These are phyloP conservation scores for Lobophora halterata DNA, from an alignment of 2,888 invertebrate genomes.

Conservation along the genomic window DNA sequence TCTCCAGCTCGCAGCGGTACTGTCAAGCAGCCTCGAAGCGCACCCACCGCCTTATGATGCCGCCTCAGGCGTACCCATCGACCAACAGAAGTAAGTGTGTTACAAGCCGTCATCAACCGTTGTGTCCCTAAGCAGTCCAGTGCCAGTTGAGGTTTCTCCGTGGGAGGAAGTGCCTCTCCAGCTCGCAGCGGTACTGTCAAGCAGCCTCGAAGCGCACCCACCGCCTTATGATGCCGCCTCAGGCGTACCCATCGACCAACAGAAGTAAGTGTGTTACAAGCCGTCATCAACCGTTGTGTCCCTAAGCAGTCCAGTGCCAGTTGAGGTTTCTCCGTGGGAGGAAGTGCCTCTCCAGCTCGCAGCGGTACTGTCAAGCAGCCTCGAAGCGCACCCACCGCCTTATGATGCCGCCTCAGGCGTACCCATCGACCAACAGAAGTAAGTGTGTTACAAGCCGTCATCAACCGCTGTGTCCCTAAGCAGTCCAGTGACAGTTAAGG, in stretches of 20 bases:
- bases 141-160: conserved; percentile 48
- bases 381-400: conserved; percentile 84
- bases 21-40: conserved; percentile 76
- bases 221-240: conserved; percentile 93
- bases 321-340: conserved; percentile 81
- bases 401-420: conserved; percentile 93
- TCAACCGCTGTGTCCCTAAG: too few relatives aligned
- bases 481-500: conserved; percentile 24
- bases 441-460: too few relatives aligned
- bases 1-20: conserved; percentile 81
- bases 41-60: conserved; percentile 92
- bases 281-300: too few relatives aligned
- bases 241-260: conserved; percentile 91
- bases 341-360: conserved; percentile 82
- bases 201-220: conserved; percentile 79
- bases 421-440: conserved; percentile 95
- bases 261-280: conserved; percentile 92
- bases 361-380: conserved; percentile 77
- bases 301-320: conserved; percentile 24
- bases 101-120: too few relatives aligned
- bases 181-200: conserved; percentile 80
- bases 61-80: conserved; percentile 89
- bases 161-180: conserved; percentile 86
- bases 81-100: conserved; percentile 93
- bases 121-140: too few relatives aligned